These are phyloP conservation scores for Caenorhabditis sp. DNA, from an alignment of 2,888 invertebrate species.

Conservation along the genomic window DNA sequence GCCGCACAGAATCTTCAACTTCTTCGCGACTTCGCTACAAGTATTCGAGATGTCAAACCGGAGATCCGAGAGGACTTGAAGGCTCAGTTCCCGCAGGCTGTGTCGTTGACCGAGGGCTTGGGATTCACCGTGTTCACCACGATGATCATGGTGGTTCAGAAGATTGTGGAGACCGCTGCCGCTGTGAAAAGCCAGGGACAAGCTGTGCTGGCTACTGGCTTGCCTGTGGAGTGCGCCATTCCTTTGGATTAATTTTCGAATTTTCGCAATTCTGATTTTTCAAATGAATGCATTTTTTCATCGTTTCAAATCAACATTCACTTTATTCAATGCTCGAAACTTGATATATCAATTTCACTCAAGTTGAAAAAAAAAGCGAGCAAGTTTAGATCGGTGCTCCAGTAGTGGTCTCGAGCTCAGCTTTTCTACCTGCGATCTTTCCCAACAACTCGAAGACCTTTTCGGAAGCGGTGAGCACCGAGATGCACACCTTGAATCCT, in stretches of 20 bases:
- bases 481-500: too few species aligned
- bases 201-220: constrained; percentile 7
- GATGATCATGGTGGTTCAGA: constrained; percentile 68
- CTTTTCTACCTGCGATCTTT: background rate
- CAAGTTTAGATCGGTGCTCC: too few species aligned
- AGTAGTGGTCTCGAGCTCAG: too few species aligned
- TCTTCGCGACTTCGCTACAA: constrained; percentile 65
- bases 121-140: constrained; percentile 73
- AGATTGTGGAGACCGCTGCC: constrained; percentile 58
- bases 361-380: too few species aligned
- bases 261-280: background rate
- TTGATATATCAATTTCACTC: too few species aligned
- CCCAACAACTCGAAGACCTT: too few species aligned
- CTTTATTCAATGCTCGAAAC: too few species aligned
- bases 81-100: constrained; percentile 69
- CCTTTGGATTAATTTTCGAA: constrained; percentile 10
- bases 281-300: too few species aligned
- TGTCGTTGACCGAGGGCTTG: constrained; percentile 68
- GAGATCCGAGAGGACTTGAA: constrained; percentile 66
- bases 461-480: too few species aligned
- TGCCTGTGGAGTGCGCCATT: constrained; percentile 5
- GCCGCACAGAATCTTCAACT: constrained; percentile 66
- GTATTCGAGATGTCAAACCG: constrained; percentile 61
- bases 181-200: constrained; percentile 31
- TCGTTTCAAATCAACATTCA: too few species aligned